phyloP scores from a whole-genome alignment of 2,888 invertebrate genomes.

The Epicampocera succincta region DNA sequence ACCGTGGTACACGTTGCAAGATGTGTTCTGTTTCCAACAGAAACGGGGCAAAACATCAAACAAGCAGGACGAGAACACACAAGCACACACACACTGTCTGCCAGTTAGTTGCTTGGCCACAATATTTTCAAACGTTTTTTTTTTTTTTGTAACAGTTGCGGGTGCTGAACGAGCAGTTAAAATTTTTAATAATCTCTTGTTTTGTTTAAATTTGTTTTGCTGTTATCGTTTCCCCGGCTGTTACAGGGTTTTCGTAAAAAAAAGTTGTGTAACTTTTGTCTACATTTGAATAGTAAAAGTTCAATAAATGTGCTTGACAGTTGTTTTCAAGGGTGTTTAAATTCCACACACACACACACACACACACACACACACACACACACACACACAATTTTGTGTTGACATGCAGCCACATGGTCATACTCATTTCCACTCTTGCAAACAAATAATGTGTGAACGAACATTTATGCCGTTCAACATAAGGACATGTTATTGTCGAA shows the following conservation, averaged over 20 bases:
- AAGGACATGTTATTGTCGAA: slow-evolving; percentile 42
- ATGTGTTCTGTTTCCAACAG: slow-evolving; percentile 24
- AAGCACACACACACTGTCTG: slow-evolving; percentile 5
- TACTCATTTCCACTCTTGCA: not conserved
- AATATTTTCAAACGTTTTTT: not conserved
- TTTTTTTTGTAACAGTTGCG: not conserved
- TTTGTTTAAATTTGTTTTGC: not conserved
- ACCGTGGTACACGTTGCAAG: slow-evolving; percentile 23
- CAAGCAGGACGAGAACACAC: not conserved
- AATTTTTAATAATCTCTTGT: not conserved
- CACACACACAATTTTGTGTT: not conserved
- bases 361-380: not conserved
- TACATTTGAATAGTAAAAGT: slow-evolving; percentile 44
- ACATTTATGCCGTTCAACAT: slow-evolving; percentile 15
- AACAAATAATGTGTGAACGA: not conserved
- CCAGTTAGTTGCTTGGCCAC: slow-evolving; percentile 4
- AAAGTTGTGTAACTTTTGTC: slow-evolving; percentile 5
- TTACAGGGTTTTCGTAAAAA: not conserved
- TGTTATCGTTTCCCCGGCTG: slow-evolving; percentile 16
- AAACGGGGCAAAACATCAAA: slow-evolving; percentile 29
- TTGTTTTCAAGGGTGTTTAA: slow-evolving; percentile 77
- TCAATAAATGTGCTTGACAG: slow-evolving; percentile 77
- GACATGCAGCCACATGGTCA: no score
- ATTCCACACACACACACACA: slow-evolving; percentile 11
- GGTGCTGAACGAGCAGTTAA: not conserved